Base-by-base conservation (phyloP, 2,797 vertebrate genomes). In the Anguilla marmorata region DNA sequence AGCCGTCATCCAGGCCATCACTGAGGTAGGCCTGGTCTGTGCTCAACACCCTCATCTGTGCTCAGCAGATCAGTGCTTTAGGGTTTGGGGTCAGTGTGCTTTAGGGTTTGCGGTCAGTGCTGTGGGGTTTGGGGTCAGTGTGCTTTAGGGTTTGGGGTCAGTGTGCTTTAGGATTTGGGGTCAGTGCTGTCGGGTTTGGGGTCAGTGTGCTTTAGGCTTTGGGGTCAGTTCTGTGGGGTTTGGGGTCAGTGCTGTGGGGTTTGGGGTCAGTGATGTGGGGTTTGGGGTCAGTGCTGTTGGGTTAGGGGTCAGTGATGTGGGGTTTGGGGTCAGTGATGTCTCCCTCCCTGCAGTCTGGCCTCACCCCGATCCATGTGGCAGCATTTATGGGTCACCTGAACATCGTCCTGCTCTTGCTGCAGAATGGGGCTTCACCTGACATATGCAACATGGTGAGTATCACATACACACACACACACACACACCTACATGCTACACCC, bases 341-440 rank as follows among this genome's bases (percentile, higher is more conserved):
- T 87, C 86, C 21, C 86, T 89, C 87, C 11, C 93, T 88, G 27
- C 94, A 99, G 98, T 99, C 99, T 92, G 99, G 99, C 92, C 96
- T 99, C 94, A 99, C 99, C 88, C 98, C 99, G 92, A 99, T 99
- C 95, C 99, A 99, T 1, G 99, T 99, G 92, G 94, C 98, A 91
- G 98, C 99, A 88, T 99, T 99, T 96, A 99, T 99, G 99, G 99
- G 99, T 91, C 98, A 99, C 96, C 97, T 99, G 95, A 99, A 98
- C 96, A 99, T 99, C 90, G 98, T 99, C 91, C 97, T 99, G 87
- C 97, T 99, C 41, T 96, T 99, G 94, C 98, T 99, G 92, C 99
- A 99, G 96, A 99, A 98, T 80, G 98, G 98, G 95, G 98, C 99
- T 63, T 99, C 98, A 91, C 98, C 99, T 2, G 98, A 99, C 93